A percentile compares a stretch with the other conserved stretches of the same genome.
Conservation (phyloP, 1,140 invertebrate genomes). For the Lepidurus packardi region DNA sequence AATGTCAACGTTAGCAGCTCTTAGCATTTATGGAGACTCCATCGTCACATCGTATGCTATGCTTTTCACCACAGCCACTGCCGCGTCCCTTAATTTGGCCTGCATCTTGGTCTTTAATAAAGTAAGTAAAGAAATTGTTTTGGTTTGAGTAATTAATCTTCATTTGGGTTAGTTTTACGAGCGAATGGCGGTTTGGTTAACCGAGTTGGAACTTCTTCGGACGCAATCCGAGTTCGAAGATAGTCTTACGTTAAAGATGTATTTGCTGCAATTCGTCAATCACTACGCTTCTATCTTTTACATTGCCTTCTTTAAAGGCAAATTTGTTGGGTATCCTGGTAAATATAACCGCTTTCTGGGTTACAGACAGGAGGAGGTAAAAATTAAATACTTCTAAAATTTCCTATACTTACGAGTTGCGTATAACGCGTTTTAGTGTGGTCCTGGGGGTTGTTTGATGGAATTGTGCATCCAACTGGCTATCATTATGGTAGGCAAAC, state of each 20-base stretch:
- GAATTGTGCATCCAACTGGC: conserved; percentile 61
- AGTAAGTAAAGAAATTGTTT: conserved; percentile 49
- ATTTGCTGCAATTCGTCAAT: conserved; percentile 95
- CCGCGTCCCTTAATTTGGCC: conserved; percentile 76
- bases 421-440: conserved; percentile 47
- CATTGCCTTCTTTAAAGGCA: conserved; percentile 96
- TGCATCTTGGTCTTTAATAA: conserved; percentile 83
- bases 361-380: conserved; percentile 75
- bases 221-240: conserved; percentile 98
- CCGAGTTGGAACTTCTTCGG: conserved; percentile 85
- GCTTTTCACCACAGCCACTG: conserved; percentile 73
- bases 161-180: conserved; percentile 65
- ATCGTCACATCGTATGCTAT: conserved; percentile 66
- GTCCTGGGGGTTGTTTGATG: conserved; percentile 58
- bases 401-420: conserved; percentile 24
- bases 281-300: conserved; percentile 99
- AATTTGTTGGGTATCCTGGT: conserved; percentile 77
- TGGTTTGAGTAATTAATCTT: neutral
- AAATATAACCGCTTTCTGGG: conserved; percentile 68
- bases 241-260: conserved; percentile 92
- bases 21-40: conserved; percentile 54
- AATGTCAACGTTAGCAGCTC: conserved; percentile 73
- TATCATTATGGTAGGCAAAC: conserved; percentile 65
- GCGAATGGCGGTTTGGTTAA: conserved; percentile 81
- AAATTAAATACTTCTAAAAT: neutral